These are phyloP conservation scores for Phasia obesa DNA, from an alignment of 2,888 invertebrate genomes.

Conservation along the genomic window DNA sequence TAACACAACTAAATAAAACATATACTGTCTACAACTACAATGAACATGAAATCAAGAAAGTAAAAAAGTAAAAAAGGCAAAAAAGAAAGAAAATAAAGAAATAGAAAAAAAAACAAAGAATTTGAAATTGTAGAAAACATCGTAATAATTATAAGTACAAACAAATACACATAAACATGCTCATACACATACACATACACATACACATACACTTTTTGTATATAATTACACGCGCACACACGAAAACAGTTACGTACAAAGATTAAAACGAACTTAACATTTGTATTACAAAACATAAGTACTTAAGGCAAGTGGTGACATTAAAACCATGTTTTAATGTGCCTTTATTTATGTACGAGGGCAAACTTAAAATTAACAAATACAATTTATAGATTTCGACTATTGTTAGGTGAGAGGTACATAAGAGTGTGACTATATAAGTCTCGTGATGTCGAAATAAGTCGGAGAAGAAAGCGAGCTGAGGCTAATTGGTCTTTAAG, in stretches of 20 bases:
- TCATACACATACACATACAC: background rate
- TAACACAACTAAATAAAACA: constrained; percentile 39
- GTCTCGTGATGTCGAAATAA: too few relatives aligned
- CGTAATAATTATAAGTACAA: constrained; percentile 59
- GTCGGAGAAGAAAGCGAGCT: too few relatives aligned
- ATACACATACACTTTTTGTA: constrained; percentile 8
- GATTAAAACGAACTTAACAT: constrained; percentile 43
- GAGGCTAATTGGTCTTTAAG: too few relatives aligned
- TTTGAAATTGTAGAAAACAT: constrained; percentile 46
- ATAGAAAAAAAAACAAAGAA: constrained; percentile 8
- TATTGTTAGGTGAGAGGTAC: too few relatives aligned
- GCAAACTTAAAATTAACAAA: background rate
- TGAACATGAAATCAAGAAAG: constrained; percentile 28
- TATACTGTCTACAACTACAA: constrained; percentile 19
- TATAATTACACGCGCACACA: constrained; percentile 8
- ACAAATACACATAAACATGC: background rate
- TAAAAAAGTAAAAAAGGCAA: background rate
- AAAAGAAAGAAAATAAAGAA: background rate
- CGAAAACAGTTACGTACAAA: constrained; percentile 2
- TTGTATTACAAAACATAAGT: constrained; percentile 59
- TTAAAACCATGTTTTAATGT: constrained; percentile 60
- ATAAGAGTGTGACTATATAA: too few relatives aligned
- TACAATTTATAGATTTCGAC: background rate
- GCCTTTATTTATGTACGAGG: constrained; percentile 5
- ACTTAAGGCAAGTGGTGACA: constrained; percentile 69